Base-by-base conservation (phyloP, 2,797 vertebrate species). In the Sebastes miniatus region DNA sequence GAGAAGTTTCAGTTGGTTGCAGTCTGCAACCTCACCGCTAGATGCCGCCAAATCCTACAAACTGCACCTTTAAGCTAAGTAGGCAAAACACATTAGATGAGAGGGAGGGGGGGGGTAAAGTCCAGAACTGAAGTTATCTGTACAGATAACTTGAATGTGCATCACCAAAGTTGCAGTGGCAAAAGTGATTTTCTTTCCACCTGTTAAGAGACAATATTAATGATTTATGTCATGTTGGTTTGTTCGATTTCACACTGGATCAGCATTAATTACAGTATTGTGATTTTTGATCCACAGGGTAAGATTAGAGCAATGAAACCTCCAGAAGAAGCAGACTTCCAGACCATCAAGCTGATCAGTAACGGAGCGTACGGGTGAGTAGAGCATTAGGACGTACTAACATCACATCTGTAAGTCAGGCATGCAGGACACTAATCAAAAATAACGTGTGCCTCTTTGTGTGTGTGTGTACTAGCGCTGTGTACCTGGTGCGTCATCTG, bases 321-420 rank as follows among this genome's bases (percentile, higher is more conserved):
- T 0, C 98, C 98, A 0, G 97, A 95, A 25, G 98, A 99, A 90
- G 94, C 92, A 0, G 98, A 99, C 89, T 98, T 99, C n/a, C 97
- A 98, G 91, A 98, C 95, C 81, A 99, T 99, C 93, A 99, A 99
- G 85, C 96, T 99, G 73, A 98, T 99, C 90, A 99, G 98, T 92
- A 98, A 98, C 0, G 98, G 98, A 9, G 98, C 97, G 3, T 99
- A 99, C 0, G 98, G 98, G 98, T 99, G 92, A 94, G 95, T 74
- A 57, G 52, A 77, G 39, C 62, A 22, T 65, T 4, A 70, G 4
- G 20, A n/a, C 0, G 8, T 27, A 43, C 7, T 59, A 3, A 8
- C 54, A 39, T 39, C 22, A 75, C 50, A 52, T 56, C 57, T 57
- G 5, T 6, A 14, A 71, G 14, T 34, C 52, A 25, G 32, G 25